Evolutionary conservation across 1,140 invertebrate species (phyloP), one percentile per base, ranked within the genome.

Genomic region (Phthorimaea operculella): DNA sequence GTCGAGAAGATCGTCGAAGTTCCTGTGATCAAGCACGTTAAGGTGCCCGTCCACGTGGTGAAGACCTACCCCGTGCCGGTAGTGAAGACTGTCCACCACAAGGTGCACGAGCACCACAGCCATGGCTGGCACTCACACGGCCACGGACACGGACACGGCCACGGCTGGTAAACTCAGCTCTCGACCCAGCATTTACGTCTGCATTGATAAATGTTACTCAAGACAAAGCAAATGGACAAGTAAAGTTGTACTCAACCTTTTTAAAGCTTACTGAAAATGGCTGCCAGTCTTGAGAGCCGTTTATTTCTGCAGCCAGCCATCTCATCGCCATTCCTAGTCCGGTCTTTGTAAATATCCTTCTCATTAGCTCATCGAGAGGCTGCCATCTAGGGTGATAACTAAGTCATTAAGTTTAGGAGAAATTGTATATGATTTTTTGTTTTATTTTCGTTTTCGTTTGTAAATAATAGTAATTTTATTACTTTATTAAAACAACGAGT

Each of bases 371-470:
- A 84, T 83, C 78, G 68, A 62, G 77, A 78, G 81, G 79, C 79
- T 81, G 79, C 77, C 71, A 70, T 64, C 68, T 82, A 81, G 79
- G 81, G 78, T 82, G 81, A 75, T 81, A 79, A 81, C 79, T 84
- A 83, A 84, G 81, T 84, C 81, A 83, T 81, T 83, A 81, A 75
- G 70, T 71, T n/a, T 81, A 81, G 63, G 72, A 66, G 59, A 70
- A 72, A 28, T 28, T 28, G 21, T 55, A 62, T 51, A 2, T 57
- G 55, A n/a, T n/a, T n/a, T 61, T 28, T 66, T 28, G 21, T 55
- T 68, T 57, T 65, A 63, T 65, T 65, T 55, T 47, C 60, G 28
- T 55, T 63, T 66, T 66, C 58, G 61, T 74, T 76, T 82, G 76
- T 84, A 79, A 72, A 79, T 84, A 82, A 74, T 84, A 76, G 74